Conservation (phyloP, 2,113 vertebrate species). For the Sapayoa aenigma region DNA sequence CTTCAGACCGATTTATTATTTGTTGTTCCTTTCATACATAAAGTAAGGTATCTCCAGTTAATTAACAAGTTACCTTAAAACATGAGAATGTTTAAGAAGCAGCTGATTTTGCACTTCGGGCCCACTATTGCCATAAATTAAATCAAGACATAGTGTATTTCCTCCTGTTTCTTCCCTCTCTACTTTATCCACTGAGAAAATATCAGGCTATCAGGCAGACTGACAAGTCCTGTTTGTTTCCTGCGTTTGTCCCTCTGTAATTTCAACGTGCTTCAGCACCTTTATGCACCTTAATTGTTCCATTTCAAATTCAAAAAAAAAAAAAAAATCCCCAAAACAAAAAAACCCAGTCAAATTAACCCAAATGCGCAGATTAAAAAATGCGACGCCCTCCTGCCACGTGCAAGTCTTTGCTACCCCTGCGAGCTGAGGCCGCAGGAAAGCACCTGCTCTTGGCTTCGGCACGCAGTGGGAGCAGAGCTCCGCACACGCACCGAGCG, state of each 20-base stretch:
- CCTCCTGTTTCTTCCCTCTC: background rate
- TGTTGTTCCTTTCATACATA: background rate
- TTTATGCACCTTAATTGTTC: rapidly evolving
- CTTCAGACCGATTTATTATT: background rate
- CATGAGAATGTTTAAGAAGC: background rate
- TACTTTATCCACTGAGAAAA: background rate
- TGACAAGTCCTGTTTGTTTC: background rate
- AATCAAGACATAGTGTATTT: background rate
- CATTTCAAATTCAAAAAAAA: background rate
- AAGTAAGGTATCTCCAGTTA: background rate
- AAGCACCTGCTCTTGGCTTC: rapidly evolving
- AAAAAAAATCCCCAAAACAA: background rate
- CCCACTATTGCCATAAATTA: background rate
- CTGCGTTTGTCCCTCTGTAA: rapidly evolving
- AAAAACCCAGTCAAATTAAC: background rate
- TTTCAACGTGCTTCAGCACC: background rate
- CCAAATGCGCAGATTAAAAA: rapidly evolving
- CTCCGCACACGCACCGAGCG: rapidly evolving
- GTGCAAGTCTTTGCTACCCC: too few species aligned
- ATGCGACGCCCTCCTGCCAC: rapidly evolving
- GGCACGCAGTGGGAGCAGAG: rapidly evolving
- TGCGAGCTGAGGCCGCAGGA: background rate
- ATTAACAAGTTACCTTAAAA: background rate
- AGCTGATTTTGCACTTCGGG: background rate
- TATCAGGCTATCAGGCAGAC: rapidly evolving